These are phyloP conservation scores for Myopa testacea DNA, from an alignment of 2,888 invertebrate genomes.

Conservation along the genomic window DNA sequence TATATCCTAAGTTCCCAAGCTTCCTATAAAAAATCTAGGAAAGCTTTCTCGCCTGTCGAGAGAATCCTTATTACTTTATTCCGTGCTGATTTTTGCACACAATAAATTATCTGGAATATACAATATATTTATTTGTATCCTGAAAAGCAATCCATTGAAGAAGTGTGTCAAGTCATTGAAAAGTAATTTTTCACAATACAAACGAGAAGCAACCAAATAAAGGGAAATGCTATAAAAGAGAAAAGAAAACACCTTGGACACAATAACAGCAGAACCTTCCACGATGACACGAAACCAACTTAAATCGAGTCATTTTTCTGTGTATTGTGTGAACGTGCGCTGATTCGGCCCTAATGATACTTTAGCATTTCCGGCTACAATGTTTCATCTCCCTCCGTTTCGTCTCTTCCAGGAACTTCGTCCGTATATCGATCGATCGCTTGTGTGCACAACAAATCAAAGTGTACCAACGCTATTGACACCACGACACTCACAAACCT, in stretches of 20 bases:
- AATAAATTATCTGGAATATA: background rate
- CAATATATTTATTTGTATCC: too few relatives aligned
- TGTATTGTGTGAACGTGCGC: constrained; percentile 31
- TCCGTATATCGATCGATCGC: constrained; percentile 13
- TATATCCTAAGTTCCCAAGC: too few relatives aligned
- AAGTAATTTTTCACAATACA: constrained; percentile 24
- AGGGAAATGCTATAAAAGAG: too few relatives aligned
- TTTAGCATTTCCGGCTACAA: constrained; percentile 7
- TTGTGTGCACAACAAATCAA: constrained; percentile 31
- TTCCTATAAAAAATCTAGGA: background rate
- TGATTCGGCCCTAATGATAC: constrained; percentile 27
- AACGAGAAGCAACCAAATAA: background rate
- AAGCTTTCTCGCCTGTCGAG: background rate
- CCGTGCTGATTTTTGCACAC: background rate
- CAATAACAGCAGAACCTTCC: constrained; percentile 4
- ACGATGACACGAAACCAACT: background rate
- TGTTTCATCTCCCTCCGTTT: background rate
- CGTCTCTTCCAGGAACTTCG: background rate
- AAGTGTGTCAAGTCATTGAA: constrained; percentile 29
- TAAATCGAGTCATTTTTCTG: constrained; percentile 23
- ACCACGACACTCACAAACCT: constrained; percentile 59
- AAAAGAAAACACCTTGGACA: background rate
- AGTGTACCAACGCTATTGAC: constrained; percentile 60
- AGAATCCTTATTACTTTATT: background rate
- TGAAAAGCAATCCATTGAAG: background rate